Evolutionary conservation across 2,797 vertebrate genomes (phyloP).

Genomic region (Austrolebias charrua): DNA sequence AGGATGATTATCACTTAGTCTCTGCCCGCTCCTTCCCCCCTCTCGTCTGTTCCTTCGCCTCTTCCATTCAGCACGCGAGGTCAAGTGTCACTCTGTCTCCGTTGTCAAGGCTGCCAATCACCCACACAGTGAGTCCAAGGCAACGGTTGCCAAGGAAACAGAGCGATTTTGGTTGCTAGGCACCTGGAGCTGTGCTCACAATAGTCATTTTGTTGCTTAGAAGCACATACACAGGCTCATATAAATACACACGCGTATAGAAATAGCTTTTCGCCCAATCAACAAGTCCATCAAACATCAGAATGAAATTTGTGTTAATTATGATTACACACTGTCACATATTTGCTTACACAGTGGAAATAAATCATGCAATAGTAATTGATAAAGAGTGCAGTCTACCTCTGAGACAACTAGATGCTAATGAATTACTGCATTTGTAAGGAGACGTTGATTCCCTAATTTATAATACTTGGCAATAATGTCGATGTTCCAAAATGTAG

Average conservation of each 20-base stretch:
- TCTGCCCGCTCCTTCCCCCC: constrained; percentile 52
- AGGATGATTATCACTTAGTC: constrained; percentile 78
- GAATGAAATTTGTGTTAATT: constrained; percentile 54
- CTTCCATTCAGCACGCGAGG: constrained; percentile 77
- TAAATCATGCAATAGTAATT: constrained; percentile 52
- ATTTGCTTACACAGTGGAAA: constrained; percentile 58
- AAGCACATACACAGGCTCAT: constrained; percentile 45
- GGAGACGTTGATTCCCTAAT: constrained; percentile 60
- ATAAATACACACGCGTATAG: constrained; percentile 51
- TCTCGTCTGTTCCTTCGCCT: constrained; percentile 55
- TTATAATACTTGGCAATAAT: constrained; percentile 70
- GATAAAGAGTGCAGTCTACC: constrained; percentile 58
- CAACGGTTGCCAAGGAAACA: constrained; percentile 86
- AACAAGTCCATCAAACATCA: constrained; percentile 65
- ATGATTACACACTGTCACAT: constrained; percentile 35
- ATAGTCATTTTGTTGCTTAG: constrained; percentile 81
- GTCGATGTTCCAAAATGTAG: constrained; percentile 68
- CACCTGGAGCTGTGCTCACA: constrained; percentile 81
- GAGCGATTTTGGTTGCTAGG: constrained; percentile 81
- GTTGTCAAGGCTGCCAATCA: constrained; percentile 84
- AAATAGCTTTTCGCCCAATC: constrained; percentile 59
- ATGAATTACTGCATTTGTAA: constrained; percentile 68
- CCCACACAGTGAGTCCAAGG: constrained; percentile 76
- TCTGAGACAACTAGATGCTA: constrained; percentile 55
- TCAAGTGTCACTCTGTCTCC: constrained; percentile 80